phyloP scores from a whole-genome alignment of 30 jellyfish, hydroid and myxozoan genomes.

The Turritopsis dohrnii region DNA sequence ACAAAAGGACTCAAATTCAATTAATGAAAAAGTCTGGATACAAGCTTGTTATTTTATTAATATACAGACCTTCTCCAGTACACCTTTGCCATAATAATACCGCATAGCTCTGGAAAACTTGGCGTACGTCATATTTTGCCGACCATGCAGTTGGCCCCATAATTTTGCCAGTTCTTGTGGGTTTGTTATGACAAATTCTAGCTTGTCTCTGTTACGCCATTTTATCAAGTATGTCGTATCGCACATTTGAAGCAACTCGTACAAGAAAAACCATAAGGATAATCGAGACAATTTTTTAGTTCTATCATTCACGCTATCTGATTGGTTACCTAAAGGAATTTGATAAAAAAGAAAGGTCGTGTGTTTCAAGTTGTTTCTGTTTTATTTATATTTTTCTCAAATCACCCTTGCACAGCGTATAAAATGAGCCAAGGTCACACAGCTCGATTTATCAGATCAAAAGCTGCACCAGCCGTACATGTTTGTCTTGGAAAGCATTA shows the following conservation, averaged over 20 bases:
- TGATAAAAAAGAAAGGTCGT: no score
- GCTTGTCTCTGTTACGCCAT: not conserved
- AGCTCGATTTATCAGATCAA: no score
- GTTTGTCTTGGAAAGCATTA: no score
- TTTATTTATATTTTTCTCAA: no score
- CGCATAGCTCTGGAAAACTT: constrained; percentile 12
- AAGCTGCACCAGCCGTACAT: no score
- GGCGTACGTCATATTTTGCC: not conserved
- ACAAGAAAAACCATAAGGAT: not conserved
- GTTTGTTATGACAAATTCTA: not conserved
- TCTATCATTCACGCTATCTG: not conserved
- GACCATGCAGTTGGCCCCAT: not conserved
- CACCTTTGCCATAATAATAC: constrained; percentile 17
- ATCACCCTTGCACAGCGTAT: no score
- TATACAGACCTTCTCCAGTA: not conserved
- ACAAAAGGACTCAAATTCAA: not conserved
- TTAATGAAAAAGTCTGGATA: no score
- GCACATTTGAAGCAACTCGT: not conserved
- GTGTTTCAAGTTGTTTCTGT: no score
- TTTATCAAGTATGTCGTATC: not conserved
- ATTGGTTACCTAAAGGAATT: not conserved
- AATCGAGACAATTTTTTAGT: not conserved
- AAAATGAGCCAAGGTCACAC: no score
- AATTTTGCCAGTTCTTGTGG: not conserved
- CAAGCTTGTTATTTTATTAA: no score